Evolutionary conservation across 1,140 invertebrate species (phyloP).

Genomic region (Drosophila athabasca): DNA sequence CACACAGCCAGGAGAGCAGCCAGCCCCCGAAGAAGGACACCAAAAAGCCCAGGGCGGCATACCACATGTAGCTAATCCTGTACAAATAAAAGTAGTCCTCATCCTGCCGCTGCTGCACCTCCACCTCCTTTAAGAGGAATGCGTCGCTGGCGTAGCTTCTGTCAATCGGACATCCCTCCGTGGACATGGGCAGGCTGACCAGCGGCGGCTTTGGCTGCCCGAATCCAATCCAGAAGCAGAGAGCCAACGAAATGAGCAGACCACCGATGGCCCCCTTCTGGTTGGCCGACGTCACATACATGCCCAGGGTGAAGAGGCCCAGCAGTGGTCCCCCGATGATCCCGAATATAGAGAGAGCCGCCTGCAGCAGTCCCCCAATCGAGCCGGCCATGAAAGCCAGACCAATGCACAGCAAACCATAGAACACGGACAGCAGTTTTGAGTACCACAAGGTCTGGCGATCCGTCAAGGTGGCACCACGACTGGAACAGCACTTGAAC

Average conservation of each 20-base stretch:
- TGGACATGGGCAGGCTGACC: conserved; percentile 85
- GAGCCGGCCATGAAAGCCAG: conserved; percentile 89
- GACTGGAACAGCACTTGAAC: conserved; percentile 62
- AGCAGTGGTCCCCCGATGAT: conserved; percentile 91
- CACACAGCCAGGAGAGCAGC: conserved; percentile 85
- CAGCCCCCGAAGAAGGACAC: conserved; percentile 88
- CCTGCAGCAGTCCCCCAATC: conserved; percentile 89
- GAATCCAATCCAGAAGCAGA: conserved; percentile 94
- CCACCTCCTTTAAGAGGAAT: neutral
- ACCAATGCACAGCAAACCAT: conserved; percentile 88
- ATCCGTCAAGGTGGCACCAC: conserved; percentile 56
- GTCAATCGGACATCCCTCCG: conserved; percentile 85
- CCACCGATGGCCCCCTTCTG: conserved; percentile 89
- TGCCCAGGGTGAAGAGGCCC: conserved; percentile 91
- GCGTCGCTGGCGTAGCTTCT: conserved; percentile 34
- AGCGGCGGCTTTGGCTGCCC: conserved; percentile 89
- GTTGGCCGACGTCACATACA: conserved; percentile 88
- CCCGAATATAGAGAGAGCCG: conserved; percentile 91
- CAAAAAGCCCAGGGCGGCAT: conserved; percentile 88
- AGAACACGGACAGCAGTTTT: conserved; percentile 88
- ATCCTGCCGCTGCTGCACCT: conserved; percentile 8
- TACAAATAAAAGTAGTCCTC: conserved; percentile 73
- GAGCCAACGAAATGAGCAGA: conserved; percentile 86
- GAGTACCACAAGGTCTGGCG: conserved; percentile 83
- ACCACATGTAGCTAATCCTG: conserved; percentile 94